Base-by-base conservation (phyloP, 1,140 invertebrate genomes). In the Trichogramma pretiosum region DNA sequence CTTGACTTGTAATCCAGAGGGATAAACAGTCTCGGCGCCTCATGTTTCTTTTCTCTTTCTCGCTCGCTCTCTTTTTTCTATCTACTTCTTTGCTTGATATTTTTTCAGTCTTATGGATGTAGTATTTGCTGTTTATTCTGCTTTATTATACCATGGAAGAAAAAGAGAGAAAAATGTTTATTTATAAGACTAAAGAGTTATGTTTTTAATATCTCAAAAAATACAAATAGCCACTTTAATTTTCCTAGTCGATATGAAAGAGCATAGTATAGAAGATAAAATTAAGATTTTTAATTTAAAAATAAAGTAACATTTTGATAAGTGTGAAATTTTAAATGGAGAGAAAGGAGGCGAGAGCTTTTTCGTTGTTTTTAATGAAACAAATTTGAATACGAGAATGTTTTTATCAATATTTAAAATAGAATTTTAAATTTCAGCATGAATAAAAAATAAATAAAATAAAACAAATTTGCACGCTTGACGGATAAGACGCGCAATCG, bases 21-120 rank as follows among this genome's bases (percentile, higher is more conserved):
- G 61, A 64, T 63, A 59, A 64, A 63, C 60, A 57, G 53, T 55
- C 28, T 36, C 48, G 39, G 43, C 28, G 35, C 46, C 57, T 46
- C 52, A 46, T 28, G 17, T 38, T 23, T 24, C 23, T 28, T 17
- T 37, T 38, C 43, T 38, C 42, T 32, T 22, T 35, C 37, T 50
- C 26, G 17, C 48, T 24, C 44, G 37, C 44, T 10, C 23, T 18
- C 18, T 42, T 32, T 43, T 45, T 26, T 38, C 47, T 45, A 28
- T 37, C 36, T 28, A 4, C 38, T 13, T 22, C 38, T 39, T 13
- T 28, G 24, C 24, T 23, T n/a, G n/a, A n/a, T n/a, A n/a, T n/a
- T n/a, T n/a, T n/a, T n/a, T n/a, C n/a, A n/a, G n/a, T n/a, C n/a
- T n/a, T n/a, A n/a, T n/a, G n/a, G n/a, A n/a, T n/a, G n/a, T n/a